A percentile compares a stretch with the other conserved stretches of the same genome.
Conservation (phyloP, 2,888 invertebrate genomes). For the Corythucha ciliata region DNA sequence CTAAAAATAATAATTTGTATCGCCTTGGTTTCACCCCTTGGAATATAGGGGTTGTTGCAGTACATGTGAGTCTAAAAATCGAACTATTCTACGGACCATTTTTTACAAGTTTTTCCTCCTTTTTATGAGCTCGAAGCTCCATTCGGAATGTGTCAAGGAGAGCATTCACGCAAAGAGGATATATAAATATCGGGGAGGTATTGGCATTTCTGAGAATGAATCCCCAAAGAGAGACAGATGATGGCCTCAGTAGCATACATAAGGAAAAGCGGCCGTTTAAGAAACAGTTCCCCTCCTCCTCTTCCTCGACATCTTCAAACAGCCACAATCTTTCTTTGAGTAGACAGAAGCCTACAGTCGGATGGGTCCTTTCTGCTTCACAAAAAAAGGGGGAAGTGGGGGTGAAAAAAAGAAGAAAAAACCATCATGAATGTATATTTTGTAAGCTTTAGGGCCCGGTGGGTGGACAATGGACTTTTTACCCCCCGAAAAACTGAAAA, state of each 20-base stretch:
- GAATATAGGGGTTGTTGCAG: no score
- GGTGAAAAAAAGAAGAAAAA: constrained; percentile 10
- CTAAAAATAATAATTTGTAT: no score
- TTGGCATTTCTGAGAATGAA: constrained; percentile 16
- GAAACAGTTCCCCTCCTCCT: constrained; percentile 4
- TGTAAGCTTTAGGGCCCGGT: constrained; percentile 20
- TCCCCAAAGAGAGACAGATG: constrained; percentile 21
- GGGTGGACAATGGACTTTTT: constrained; percentile 20
- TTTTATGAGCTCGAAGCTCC: no score
- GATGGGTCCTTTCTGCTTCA: background rate
- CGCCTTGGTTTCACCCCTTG: no score
- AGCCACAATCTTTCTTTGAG: background rate
- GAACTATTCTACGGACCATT: no score
- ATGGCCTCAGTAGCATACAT: constrained; percentile 10
- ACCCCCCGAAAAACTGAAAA: constrained; percentile 9
- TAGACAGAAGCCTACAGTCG: background rate
- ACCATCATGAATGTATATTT: constrained; percentile 19
- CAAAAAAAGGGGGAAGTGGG: constrained; percentile 8
- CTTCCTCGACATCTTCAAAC: no score
- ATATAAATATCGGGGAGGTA: constrained; percentile 19
- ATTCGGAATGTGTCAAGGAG: no score
- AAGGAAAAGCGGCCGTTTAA: constrained; percentile 20
- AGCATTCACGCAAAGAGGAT: constrained; percentile 14
- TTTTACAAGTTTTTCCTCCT: no score
- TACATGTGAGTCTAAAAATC: no score